phyloP scores from a whole-genome alignment of 2,888 invertebrate species.

The Pegoplata infirma region DNA sequence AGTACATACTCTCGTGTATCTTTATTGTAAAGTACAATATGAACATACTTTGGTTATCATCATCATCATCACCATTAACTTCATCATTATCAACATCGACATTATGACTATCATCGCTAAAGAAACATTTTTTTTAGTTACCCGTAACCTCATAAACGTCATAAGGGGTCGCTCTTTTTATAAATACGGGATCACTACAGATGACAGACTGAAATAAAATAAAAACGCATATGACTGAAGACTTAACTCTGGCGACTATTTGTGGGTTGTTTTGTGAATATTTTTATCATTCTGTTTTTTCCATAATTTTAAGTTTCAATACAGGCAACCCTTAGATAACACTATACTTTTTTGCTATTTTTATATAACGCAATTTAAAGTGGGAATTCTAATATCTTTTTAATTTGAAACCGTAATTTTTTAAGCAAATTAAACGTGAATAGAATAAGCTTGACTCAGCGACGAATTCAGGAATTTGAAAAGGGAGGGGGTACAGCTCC shows the following conservation, averaged over 20 bases:
- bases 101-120: conserved; percentile 27
- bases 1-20: background rate
- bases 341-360: too few relatives aligned
- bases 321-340: too few relatives aligned
- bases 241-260: conserved; percentile 49
- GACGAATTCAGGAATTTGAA: too few relatives aligned
- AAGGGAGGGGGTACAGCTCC: too few relatives aligned
- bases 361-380: too few relatives aligned
- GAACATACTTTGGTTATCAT: conserved; percentile 4
- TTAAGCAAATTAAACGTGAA: too few relatives aligned
- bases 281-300: conserved; percentile 9
- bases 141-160: conserved; percentile 32
- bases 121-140: conserved; percentile 28
- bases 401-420: too few relatives aligned
- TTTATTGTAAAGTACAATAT: background rate
- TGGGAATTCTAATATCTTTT: too few relatives aligned
- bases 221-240: conserved; percentile 19
- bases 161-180: conserved; percentile 42
- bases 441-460: too few relatives aligned
- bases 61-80: too few relatives aligned
- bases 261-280: conserved; percentile 20
- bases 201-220: conserved; percentile 24
- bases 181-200: conserved; percentile 28
- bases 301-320: background rate
- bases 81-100: conserved; percentile 24